Conservation (phyloP, 1,140 invertebrate species). For the Grapholita molesta region DNA sequence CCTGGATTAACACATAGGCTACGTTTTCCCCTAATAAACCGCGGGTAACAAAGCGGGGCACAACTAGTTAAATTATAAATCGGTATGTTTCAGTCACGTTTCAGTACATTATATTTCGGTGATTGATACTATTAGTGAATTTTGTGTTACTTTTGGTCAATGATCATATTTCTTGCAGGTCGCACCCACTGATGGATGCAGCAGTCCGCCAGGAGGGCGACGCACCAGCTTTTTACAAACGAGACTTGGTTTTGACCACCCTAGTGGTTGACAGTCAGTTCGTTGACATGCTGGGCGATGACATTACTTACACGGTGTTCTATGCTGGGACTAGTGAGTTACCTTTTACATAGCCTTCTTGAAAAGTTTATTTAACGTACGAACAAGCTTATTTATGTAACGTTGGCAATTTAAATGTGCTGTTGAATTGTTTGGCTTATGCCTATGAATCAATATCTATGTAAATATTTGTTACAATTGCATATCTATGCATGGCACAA, state of each 20-base stretch:
- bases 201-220: constrained; percentile 89
- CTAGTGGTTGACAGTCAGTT: constrained; percentile 87
- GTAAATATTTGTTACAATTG: neutral
- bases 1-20: too few relatives aligned
- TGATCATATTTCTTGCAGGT: constrained; percentile 52
- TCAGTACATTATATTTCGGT: too few relatives aligned
- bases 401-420: too few relatives aligned
- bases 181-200: constrained; percentile 94
- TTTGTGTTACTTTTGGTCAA: neutral
- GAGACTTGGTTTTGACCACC: constrained; percentile 88
- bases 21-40: too few relatives aligned
- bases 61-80: too few relatives aligned
- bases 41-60: too few relatives aligned
- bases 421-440: too few relatives aligned
- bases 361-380: too few relatives aligned
- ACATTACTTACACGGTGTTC: constrained; percentile 86
- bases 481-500: neutral
- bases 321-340: constrained; percentile 88
- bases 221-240: constrained; percentile 88
- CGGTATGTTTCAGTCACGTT: too few relatives aligned
- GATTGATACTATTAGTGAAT: too few relatives aligned
- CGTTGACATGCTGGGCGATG: constrained; percentile 80
- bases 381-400: too few relatives aligned
- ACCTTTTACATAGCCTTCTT: neutral
- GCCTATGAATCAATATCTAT: too few relatives aligned